A percentile compares a stretch with the other conserved stretches of the same genome.
Conservation (phyloP, 2,113 vertebrate genomes). For the Felis catus region DNA sequence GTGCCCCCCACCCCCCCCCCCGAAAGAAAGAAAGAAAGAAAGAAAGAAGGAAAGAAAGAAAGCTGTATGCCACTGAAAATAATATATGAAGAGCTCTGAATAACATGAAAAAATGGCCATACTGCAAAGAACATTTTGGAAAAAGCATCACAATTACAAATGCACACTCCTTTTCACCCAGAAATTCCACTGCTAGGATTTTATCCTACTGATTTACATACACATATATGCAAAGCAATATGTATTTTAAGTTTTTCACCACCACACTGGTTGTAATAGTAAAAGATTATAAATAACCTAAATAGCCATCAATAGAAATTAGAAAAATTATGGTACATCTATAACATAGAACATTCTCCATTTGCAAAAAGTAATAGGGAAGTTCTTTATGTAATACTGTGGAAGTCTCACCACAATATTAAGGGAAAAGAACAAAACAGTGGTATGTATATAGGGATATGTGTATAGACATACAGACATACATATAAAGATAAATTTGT, state of each 20-base stretch:
- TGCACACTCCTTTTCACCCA: neutral
- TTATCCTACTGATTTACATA: neutral
- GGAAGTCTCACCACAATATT: neutral
- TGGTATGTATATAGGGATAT: neutral
- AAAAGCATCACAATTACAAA: slow-evolving; percentile 15
- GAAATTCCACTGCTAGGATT: neutral
- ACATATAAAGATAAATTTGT: neutral
- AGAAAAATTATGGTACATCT: neutral
- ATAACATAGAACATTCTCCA: neutral
- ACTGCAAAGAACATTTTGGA: neutral
- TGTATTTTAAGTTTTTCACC: neutral
- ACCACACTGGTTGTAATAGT: neutral
- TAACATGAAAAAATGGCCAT: neutral
- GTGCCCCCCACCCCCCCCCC: no score
- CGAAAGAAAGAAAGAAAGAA: no score
- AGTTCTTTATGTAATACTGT: neutral
- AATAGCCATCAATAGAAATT: neutral
- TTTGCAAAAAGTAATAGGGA: neutral
- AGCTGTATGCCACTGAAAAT: neutral
- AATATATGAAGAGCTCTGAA: neutral
- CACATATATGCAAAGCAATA: neutral
- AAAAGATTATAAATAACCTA: neutral
- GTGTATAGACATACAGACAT: neutral
- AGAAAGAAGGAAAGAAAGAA: no score
- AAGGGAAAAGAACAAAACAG: neutral